These are phyloP conservation scores for Steinernema hermaphroditum DNA, from an alignment of 2,888 invertebrate species.

Conservation along the genomic window DNA sequence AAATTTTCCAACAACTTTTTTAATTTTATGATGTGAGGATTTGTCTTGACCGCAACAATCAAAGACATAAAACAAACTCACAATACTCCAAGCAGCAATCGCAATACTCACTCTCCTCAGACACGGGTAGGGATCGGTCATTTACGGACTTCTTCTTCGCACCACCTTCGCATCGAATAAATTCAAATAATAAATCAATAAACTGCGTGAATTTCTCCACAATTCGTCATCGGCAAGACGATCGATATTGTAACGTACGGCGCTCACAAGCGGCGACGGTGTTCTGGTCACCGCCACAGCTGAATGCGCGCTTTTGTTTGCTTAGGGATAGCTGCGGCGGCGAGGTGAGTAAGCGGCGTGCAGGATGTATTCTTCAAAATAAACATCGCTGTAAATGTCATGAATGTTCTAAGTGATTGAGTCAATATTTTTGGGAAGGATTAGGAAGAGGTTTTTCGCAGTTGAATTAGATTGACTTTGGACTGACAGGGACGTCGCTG, in stretches of 20 bases:
- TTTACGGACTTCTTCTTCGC: conserved; percentile 27
- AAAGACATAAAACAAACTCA: conserved; percentile 36
- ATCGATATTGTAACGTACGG: conserved; percentile 18
- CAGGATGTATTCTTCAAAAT: not conserved
- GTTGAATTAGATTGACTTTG: too few species aligned
- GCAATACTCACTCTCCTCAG: conserved; percentile 52
- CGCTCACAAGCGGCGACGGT: not conserved
- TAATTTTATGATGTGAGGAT: too few species aligned
- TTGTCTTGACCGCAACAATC: not conserved
- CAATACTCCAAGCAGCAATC: conserved; percentile 62
- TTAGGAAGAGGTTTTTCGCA: too few species aligned
- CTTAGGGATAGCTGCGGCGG: not conserved
- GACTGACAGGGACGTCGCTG: too few species aligned
- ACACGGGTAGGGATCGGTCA: conserved; percentile 61
- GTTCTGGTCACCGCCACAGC: not conserved
- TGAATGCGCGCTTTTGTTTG: conserved; percentile 12
- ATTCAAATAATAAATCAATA: not conserved
- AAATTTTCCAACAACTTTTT: too few species aligned
- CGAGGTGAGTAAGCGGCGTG: not conserved
- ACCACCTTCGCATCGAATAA: not conserved
- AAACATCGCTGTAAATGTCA: not conserved
- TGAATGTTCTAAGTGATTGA: not conserved
- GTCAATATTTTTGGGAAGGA: not conserved
- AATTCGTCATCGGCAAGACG: not conserved
- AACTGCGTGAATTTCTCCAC: not conserved